Evolutionary conservation across 2,888 invertebrate species (phyloP), one percentile per base, ranked within the genome.

Genomic region (Aphidoletes aphidimyza): DNA sequence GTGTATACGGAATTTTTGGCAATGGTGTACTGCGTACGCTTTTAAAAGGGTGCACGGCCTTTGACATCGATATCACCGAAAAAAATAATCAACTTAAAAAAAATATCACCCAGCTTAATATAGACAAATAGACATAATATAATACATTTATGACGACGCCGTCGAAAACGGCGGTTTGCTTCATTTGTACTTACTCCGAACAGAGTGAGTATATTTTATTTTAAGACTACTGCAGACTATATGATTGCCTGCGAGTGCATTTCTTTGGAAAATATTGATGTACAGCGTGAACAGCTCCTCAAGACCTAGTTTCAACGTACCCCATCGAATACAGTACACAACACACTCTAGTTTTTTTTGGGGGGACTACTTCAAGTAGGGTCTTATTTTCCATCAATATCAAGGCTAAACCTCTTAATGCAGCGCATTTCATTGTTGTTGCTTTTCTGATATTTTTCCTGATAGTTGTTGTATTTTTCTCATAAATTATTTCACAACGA

Each of bases 101-200:
- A 36, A 78, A 37, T 37, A 37, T 81, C 36, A 37, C 37, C n/a
- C 36, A 37, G 81, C 81, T 37, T 81, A 81, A 81, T 81, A 81
- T 30, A 81, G 81, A 81, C 81, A 81, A 81, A 81, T 81, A 37
- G 81, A 37, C 81, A 37, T 37, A 81, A 81, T 37, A 81, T 81
- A 81, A 36, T 37, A 81, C 81, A 81, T 81, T 81, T 81, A 81
- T 81, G 81, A 81, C 81, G 37, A 37, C 36, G 30, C 69, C 30
- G 69, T 11, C 69, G 14, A 69, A 26, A 54, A 54, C 54, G 26
- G 22, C 26, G 54, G 22, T 6, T 54, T 26, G 26, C 54, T 54
- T n/a, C 69, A 30, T 14, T 30, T 14, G 0, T 30, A 26, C 34
- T 54, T 6, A 2, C n/a, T 54, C 2, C 6, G 6, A 9, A 54